Conservation (phyloP, 2,888 invertebrate species). For the Acleris laterana region DNA sequence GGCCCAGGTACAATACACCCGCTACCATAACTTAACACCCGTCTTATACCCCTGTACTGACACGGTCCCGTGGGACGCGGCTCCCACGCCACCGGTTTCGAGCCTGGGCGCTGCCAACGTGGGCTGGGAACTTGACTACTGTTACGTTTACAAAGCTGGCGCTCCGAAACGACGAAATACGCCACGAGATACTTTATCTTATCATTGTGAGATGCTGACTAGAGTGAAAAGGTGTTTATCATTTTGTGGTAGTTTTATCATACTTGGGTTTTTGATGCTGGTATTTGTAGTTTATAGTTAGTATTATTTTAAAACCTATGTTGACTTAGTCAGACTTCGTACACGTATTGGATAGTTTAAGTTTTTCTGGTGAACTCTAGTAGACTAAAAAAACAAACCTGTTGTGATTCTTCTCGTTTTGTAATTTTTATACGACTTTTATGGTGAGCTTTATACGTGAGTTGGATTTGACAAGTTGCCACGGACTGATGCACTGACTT, state of each 20-base stretch:
- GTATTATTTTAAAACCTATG: background rate
- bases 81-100: background rate
- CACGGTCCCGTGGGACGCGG: conserved; percentile 1
- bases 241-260: conserved; percentile 2
- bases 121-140: conserved; percentile 27
- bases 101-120: conserved; percentile 28
- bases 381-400: background rate
- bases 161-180: conserved; percentile 3
- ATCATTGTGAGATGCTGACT: conserved; percentile 29
- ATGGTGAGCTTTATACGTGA: background rate
- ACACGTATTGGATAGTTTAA: background rate
- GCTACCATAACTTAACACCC: background rate
- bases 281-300: no score
- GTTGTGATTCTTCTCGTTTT: background rate
- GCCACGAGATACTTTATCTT: conserved; percentile 30
- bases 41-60: background rate
- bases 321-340: background rate
- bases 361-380: background rate
- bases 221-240: conserved; percentile 33
- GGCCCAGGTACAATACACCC: conserved; percentile 70
- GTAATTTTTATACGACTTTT: background rate
- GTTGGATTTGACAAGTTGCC: conserved; percentile 1
- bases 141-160: conserved; percentile 5
- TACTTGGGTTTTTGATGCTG: background rate
- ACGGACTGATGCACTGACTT: conserved; percentile 2